Percentiles rank a stretch among this genome's conserved stretches.
These are phyloP conservation scores for Rhabdornis inornatus DNA, from an alignment of 2,113 vertebrate species.

Conservation along the genomic window DNA sequence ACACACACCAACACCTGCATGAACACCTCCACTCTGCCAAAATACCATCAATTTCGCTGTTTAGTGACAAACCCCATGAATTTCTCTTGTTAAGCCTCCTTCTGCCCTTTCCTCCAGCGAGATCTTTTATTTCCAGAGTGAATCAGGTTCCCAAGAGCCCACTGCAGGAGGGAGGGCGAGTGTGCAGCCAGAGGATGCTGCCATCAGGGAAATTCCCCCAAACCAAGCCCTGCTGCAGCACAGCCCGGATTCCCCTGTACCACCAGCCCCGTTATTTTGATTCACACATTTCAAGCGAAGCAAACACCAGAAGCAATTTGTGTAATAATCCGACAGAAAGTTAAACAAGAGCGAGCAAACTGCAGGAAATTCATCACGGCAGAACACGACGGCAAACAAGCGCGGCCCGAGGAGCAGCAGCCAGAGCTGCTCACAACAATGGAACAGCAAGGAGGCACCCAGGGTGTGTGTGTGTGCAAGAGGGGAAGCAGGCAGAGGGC, in stretches of 20 bases:
- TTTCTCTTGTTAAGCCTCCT: not conserved
- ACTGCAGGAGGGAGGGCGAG: rapidly evolving
- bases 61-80: not conserved
- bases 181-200: rapidly evolving
- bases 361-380: slow-evolving; percentile 5
- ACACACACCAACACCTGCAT: rapidly evolving
- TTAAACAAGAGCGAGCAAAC: slow-evolving; percentile 32
- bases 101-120: not conserved
- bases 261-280: not conserved
- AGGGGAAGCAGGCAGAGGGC: slow-evolving; percentile 44
- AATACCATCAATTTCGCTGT: rapidly evolving
- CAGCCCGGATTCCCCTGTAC: rapidly evolving
- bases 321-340: slow-evolving; percentile 13
- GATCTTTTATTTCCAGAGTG: not conserved
- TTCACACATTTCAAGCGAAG: not conserved
- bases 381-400: not conserved
- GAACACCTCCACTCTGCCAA: not conserved
- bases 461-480: not conserved
- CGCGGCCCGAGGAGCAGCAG: not conserved
- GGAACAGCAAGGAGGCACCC: not conserved
- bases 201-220: not conserved
- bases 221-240: rapidly evolving
- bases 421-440: slow-evolving; percentile 10
- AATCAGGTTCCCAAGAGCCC: not conserved
- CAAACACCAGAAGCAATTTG: slow-evolving; percentile 23